Evolutionary conservation across 53 echinoderm and acorn worm species (phyloP), one percentile per base, ranked within the genome.

Genomic region (Astropecten irregularis): DNA sequence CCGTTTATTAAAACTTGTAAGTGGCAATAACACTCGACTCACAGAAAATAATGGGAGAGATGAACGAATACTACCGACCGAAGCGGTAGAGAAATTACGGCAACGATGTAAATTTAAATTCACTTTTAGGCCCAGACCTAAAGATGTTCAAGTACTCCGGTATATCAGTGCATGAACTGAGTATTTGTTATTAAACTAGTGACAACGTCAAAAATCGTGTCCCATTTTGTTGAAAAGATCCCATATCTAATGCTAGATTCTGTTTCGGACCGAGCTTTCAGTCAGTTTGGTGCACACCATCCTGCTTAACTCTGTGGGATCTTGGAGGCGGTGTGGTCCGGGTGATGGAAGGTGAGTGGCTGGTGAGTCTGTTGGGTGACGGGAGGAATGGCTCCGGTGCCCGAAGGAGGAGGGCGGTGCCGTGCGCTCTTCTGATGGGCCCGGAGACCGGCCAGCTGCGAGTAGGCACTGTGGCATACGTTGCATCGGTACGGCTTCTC

Each of bases 401-500:
- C 84, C 47, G 81, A 62, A 31, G 64, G 68, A 0, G 73, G 77
- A 11, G 95, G 95, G 30, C 97, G 89, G 52, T 97, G 97, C 34
- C 97, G 97, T 66, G 97, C 97, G 64, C 97, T 97, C 83, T 97
- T 97, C 83, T 97, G 97, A 37, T 97, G 97, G 33, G 97, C 97
- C 1, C 97, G 90, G 9, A 97, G 90, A 2, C 97, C 97, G 21
- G 97, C 97, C 9, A 97, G 88, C 69, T 97, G 97, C 18, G 97
- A 97, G 88, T 97, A 97, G 4, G 97, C 97, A 44, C 97, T 97
- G 76, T 97, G 93, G 57, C 97, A 97, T 2, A 97, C 97, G 47
- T 90, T 85, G 55, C 97, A 97, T 34, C 93, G 86, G 69, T 97
- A 97, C 0, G 97, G 97, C 71, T 97, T 97, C 73, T 97, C 97